These are phyloP conservation scores for Myiopsitta monachus DNA, from an alignment of 2,113 vertebrate genomes.

Conservation along the genomic window DNA sequence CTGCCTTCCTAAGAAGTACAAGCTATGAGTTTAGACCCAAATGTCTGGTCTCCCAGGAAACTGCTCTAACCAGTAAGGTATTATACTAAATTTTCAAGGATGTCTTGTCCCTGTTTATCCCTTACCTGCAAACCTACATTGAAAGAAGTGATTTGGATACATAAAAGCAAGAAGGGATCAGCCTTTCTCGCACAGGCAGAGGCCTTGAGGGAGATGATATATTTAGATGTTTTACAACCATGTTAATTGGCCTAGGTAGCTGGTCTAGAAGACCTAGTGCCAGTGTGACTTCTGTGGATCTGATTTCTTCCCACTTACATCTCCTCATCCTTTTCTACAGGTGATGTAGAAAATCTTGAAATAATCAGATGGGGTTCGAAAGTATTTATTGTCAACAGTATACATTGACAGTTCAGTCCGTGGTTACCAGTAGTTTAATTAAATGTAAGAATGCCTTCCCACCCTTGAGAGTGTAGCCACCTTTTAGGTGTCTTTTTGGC, in stretches of 20 bases:
- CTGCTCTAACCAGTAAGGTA: not conserved
- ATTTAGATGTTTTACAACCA: not conserved
- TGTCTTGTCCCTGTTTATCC: not conserved
- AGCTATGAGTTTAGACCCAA: not conserved
- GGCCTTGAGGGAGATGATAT: not conserved
- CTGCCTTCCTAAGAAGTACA: not conserved
- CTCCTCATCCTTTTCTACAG: not conserved
- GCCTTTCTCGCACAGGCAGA: not conserved
- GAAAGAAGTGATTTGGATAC: not conserved
- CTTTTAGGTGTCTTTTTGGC: not conserved
- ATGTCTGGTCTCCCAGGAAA: not conserved
- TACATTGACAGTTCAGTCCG: not conserved
- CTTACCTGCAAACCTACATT: not conserved
- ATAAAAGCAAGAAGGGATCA: not conserved
- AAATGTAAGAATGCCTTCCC: not conserved
- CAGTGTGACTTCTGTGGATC: not conserved
- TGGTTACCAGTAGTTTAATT: not conserved
- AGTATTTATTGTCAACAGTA: not conserved
- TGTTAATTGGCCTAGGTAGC: not conserved
- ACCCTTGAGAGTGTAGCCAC: not conserved
- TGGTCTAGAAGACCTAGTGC: not conserved
- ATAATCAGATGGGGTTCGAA: not conserved
- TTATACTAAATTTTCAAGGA: not conserved
- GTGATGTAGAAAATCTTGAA: not conserved
- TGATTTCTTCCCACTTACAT: rapidly evolving